Evolutionary conservation across 2,797 vertebrate species (phyloP).

Genomic region (Graptemys geographica): DNA sequence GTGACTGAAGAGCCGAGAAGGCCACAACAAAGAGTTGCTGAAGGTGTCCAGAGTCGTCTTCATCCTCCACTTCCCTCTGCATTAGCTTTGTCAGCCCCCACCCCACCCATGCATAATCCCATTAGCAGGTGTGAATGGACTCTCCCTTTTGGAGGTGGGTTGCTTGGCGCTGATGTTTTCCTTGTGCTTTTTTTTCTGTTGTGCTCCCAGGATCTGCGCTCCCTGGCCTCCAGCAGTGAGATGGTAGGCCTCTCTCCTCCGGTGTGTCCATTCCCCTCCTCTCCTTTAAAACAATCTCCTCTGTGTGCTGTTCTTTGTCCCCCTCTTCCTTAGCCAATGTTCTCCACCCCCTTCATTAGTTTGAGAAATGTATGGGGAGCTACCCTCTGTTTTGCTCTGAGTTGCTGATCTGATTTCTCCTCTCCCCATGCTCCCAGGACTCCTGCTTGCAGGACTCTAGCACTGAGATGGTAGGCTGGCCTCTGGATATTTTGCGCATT

Average conservation of each 20-base stretch:
- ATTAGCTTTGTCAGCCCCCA: background rate
- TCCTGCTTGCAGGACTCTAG: conserved; percentile 68
- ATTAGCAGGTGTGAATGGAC: background rate
- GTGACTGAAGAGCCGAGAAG: too few relatives aligned
- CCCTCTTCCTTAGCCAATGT: background rate
- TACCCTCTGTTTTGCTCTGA: background rate
- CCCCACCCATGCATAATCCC: background rate
- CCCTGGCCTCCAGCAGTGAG: conserved; percentile 43
- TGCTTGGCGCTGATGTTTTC: background rate
- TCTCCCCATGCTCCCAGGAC: conserved; percentile 70
- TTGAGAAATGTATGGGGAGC: background rate
- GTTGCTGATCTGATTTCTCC: conserved; percentile 61
- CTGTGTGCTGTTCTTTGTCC: background rate
- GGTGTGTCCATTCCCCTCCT: background rate
- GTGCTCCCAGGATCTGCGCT: background rate
- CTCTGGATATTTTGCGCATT: background rate
- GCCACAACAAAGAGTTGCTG: background rate
- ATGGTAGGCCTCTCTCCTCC: background rate
- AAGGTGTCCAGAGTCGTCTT: background rate
- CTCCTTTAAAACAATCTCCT: background rate
- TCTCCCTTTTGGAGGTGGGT: background rate
- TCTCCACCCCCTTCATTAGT: background rate
- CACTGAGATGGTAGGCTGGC: conserved; percentile 75
- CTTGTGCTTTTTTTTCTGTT: background rate
- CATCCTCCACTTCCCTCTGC: too few relatives aligned